These are phyloP conservation scores for Helogale parvula DNA, from an alignment of 2,113 vertebrate species.

Conservation along the genomic window DNA sequence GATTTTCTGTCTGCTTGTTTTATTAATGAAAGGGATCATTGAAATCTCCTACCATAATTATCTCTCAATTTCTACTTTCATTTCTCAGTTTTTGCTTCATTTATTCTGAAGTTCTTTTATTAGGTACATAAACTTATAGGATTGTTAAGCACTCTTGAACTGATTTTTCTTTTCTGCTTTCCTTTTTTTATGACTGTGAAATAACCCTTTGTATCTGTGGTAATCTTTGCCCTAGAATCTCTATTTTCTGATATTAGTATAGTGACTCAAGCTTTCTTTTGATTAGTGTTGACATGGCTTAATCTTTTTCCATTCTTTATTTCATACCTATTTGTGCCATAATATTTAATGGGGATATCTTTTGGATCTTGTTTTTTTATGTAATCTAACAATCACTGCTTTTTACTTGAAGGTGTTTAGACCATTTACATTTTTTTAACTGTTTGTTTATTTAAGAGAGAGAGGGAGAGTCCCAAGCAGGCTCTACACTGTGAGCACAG, in stretches of 20 bases:
- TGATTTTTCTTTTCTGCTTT: background rate
- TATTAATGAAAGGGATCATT: background rate
- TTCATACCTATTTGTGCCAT: background rate
- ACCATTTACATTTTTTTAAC: background rate
- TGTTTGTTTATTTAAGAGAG: too few relatives aligned
- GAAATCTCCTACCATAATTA: background rate
- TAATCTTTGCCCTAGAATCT: background rate
- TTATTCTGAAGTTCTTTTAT: slow-evolving; percentile 8
- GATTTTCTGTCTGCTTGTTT: background rate
- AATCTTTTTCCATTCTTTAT: background rate
- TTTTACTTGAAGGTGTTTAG: background rate
- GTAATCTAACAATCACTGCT: background rate
- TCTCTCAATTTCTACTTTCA: background rate
- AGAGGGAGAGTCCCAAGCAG: too few relatives aligned
- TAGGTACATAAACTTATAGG: background rate
- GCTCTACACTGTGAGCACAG: too few relatives aligned
- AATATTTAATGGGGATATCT: background rate
- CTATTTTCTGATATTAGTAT: background rate
- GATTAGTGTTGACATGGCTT: background rate
- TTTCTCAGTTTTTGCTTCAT: background rate
- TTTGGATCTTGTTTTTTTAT: background rate
- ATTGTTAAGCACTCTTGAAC: background rate
- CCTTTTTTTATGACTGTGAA: background rate
- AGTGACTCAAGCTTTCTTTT: background rate
- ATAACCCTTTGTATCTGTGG: background rate